Evolutionary conservation across 1,140 invertebrate species (phyloP).

Genomic region (Penaeus chinensis): DNA sequence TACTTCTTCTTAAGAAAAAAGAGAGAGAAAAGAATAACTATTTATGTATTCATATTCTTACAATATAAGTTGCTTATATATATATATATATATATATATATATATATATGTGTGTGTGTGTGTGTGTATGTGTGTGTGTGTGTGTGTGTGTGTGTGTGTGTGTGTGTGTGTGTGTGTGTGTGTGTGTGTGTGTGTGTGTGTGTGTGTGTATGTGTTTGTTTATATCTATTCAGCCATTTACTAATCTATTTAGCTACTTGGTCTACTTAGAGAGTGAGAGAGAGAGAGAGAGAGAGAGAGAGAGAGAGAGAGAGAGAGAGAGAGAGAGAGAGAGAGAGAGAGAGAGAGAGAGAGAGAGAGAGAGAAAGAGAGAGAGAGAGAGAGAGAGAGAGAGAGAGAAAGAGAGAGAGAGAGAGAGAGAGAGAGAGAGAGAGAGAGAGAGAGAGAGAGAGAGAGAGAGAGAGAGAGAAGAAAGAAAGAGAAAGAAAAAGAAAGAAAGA

Average conservation of each 20-base stretch:
- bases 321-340: too few species aligned
- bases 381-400: conserved; percentile 12
- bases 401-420: not conserved
- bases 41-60: not conserved
- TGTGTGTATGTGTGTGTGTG: not conserved
- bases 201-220: not conserved
- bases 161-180: not conserved
- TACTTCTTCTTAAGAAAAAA: too few species aligned
- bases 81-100: not conserved
- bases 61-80: not conserved
- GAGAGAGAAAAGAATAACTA: not conserved
- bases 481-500: too few species aligned
- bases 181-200: conserved; percentile 1
- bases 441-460: too few species aligned
- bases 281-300: not conserved
- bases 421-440: too few species aligned
- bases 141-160: not conserved
- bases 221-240: not conserved
- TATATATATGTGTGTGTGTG: not conserved
- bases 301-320: not conserved
- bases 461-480: too few species aligned
- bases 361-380: conserved; percentile 1
- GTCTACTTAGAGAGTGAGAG: too few species aligned
- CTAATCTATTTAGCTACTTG: too few species aligned
- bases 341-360: not conserved